Base-by-base conservation (phyloP, 2,113 vertebrate genomes). In the Vimba vimba region DNA sequence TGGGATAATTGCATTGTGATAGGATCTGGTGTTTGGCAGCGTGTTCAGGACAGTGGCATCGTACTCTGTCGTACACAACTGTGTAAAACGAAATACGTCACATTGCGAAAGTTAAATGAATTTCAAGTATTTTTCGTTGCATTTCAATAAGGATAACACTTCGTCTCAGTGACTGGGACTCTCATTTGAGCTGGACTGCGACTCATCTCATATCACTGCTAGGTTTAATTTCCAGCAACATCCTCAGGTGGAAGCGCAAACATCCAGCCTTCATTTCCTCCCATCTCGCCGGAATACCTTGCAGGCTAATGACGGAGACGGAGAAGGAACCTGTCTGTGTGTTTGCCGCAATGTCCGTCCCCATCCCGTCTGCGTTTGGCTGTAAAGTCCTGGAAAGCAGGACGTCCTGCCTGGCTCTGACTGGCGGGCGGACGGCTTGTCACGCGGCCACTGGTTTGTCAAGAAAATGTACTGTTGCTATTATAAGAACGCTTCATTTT, bases 261-360 rank as follows among this genome's bases (percentile, higher is more conserved):
- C 39, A 81, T 81, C n/a, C 60, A 66, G 79, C n/a, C 39, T 64
- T 80, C 12, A 45, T 80, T 30, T 50, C 79, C 59, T 64, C 36
- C 2, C 79, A 6, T 64, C 79, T 30, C 79, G n/a, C 79, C 43
- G 79, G 79, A 45, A 66, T 47, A 30, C 59, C 60, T 66, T 4
- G 3, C 79, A 66, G 60, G 39, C 39, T 66, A 66, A 81, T 81
- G 39, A 47, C 4, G 39, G 23, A 6, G n/a, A 81, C 21, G 57
- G 33, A 62, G 12, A 47, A 66, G 59, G 43, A 81, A 39, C 33
- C 60, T 25, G 2, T 19, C 23, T 81, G 60, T 66, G 39, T 81
- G 79, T 62, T 81, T 19, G 39, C 59, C 1, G 8, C 64, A 82
- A 33, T 52, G 62, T 69, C 62, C 45, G 5, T 30, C 19, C 47